Evolutionary conservation across 1,140 invertebrate genomes (phyloP).

Genomic region (Bombus superbus): DNA sequence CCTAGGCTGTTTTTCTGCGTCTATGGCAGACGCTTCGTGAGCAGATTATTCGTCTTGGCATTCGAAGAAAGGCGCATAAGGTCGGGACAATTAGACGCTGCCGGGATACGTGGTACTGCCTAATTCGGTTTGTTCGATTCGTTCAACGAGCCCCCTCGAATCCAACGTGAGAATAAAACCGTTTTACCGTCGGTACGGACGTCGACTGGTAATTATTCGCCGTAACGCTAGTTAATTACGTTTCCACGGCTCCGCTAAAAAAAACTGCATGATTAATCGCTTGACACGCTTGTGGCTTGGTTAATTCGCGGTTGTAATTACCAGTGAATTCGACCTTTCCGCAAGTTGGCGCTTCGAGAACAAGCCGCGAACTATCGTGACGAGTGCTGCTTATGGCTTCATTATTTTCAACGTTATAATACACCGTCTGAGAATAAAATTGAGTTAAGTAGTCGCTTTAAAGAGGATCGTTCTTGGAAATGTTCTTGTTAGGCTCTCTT

Average conservation of each 20-base stretch:
- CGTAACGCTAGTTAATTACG: constrained; percentile 34
- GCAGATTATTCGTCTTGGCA: constrained; percentile 58
- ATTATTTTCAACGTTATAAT: neutral
- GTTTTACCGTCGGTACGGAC: neutral
- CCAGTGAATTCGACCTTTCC: constrained; percentile 65
- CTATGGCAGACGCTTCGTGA: constrained; percentile 51
- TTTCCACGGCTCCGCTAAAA: neutral
- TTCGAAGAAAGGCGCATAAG: constrained; percentile 30
- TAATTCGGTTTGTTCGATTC: constrained; percentile 37
- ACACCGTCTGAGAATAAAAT: neutral
- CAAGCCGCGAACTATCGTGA: neutral
- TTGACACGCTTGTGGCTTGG: constrained; percentile 28
- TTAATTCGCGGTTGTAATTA: constrained; percentile 39
- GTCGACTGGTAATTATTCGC: constrained; percentile 15
- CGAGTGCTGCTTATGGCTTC: constrained; percentile 19
- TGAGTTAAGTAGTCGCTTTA: neutral
- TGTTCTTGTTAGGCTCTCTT: neutral
- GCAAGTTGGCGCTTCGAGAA: constrained; percentile 36
- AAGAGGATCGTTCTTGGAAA: neutral
- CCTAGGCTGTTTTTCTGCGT: constrained; percentile 60
- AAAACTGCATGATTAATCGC: constrained; percentile 25
- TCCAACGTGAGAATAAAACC: neutral
- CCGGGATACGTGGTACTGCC: neutral
- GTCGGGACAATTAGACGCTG: constrained; percentile 55
- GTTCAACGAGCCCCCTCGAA: too few species aligned